phyloP scores from a whole-genome alignment of 2,888 invertebrate species.

The Muschampia plurimacula region DNA sequence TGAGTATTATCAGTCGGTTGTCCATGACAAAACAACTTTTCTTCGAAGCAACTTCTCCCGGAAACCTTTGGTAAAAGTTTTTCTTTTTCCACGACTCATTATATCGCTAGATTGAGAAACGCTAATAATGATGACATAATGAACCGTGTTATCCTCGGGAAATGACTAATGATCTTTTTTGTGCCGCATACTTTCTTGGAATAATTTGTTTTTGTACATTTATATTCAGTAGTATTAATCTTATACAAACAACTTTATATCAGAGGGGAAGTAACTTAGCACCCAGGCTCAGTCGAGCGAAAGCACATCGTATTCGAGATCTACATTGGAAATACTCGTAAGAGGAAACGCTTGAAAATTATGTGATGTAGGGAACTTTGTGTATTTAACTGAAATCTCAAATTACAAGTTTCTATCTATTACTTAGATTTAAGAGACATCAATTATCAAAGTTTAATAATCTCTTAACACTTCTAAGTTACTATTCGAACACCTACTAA shows the following conservation, averaged over 20 bases:
- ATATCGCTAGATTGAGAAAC: slow-evolving; percentile 30
- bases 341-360: too few relatives aligned
- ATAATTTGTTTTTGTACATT: slow-evolving; percentile 15
- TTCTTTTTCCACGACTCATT: slow-evolving; percentile 19
- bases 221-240: neutral
- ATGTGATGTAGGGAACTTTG: too few relatives aligned
- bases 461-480: too few relatives aligned
- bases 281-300: too few relatives aligned
- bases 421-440: too few relatives aligned
- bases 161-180: slow-evolving; percentile 33
- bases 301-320: too few relatives aligned
- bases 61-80: slow-evolving; percentile 29
- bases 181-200: slow-evolving; percentile 10
- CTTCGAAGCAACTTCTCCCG: slow-evolving; percentile 23
- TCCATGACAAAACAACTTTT: slow-evolving; percentile 5
- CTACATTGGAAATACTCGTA: too few relatives aligned
- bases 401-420: too few relatives aligned
- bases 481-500: neutral
- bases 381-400: too few relatives aligned
- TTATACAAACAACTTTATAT: slow-evolving; percentile 1
- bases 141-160: slow-evolving; percentile 33
- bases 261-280: too few relatives aligned
- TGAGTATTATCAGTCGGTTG: neutral
- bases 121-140: slow-evolving; percentile 36
- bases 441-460: too few relatives aligned